Percentiles rank a stretch among this genome's conserved stretches.
Conservation (phyloP, 2,113 vertebrate genomes). For the Noturus placidus region DNA sequence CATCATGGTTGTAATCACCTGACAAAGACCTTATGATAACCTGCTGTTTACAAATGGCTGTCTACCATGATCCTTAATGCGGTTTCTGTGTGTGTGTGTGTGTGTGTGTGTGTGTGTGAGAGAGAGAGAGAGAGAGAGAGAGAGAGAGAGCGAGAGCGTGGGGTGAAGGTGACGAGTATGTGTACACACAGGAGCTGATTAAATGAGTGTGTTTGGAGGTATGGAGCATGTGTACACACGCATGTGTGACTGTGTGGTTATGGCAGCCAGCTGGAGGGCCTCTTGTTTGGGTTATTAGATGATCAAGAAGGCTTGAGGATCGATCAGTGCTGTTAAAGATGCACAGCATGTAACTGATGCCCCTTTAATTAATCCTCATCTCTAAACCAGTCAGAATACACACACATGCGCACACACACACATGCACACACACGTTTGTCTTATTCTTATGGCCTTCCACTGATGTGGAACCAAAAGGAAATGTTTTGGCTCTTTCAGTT, state of each 20-base stretch:
- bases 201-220: constrained; percentile 11
- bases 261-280: constrained; percentile 41
- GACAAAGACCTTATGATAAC: constrained; percentile 22
- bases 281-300: constrained; percentile 50
- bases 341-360: constrained; percentile 52
- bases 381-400: constrained; percentile 26
- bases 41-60: constrained; percentile 20
- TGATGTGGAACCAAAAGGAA: not conserved
- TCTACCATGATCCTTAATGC: constrained; percentile 4
- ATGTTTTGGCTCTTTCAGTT: not conserved
- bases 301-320: constrained; percentile 42
- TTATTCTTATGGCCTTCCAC: not conserved
- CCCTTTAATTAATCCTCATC: constrained; percentile 54
- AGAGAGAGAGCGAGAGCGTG: not conserved
- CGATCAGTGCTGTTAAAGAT: constrained; percentile 48
- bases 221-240: constrained; percentile 16
- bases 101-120: not conserved
- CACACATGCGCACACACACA: constrained; percentile 25
- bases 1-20: constrained; percentile 38
- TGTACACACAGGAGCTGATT: constrained; percentile 30
- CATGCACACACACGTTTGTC: not conserved
- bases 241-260: constrained; percentile 22
- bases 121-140: not conserved
- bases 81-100: not conserved
- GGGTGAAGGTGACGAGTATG: constrained; percentile 6